phyloP scores from a whole-genome alignment of 2,888 invertebrate genomes.

The Meteorus cinctellus region DNA sequence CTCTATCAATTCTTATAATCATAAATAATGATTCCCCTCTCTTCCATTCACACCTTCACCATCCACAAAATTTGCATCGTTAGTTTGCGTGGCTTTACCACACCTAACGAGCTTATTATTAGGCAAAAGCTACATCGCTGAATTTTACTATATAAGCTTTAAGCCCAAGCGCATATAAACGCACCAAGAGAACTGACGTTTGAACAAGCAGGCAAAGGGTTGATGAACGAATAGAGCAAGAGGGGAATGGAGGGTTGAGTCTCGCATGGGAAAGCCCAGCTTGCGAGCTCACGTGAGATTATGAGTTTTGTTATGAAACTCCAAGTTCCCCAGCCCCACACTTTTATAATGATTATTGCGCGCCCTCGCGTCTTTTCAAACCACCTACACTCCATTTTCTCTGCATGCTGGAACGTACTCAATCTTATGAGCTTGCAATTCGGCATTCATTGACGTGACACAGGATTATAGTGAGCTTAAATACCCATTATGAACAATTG shows the following conservation, averaged over 20 bases:
- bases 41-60: neutral
- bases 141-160: constrained; percentile 63
- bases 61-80: constrained; percentile 20
- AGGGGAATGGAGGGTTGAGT: constrained; percentile 35
- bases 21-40: neutral
- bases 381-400: neutral
- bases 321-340: constrained; percentile 57
- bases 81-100: constrained; percentile 48
- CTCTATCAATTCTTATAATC: neutral
- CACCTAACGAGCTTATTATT: constrained; percentile 63
- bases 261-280: constrained; percentile 70
- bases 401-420: constrained; percentile 1
- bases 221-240: constrained; percentile 17
- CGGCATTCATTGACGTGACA: neutral
- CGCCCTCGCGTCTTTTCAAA: constrained; percentile 44
- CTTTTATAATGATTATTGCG: constrained; percentile 68
- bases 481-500: constrained; percentile 15
- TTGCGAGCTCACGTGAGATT: constrained; percentile 70
- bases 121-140: constrained; percentile 59
- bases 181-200: constrained; percentile 49
- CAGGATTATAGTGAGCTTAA: constrained; percentile 16
- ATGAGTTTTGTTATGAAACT: constrained; percentile 71
- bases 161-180: constrained; percentile 47
- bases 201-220: constrained; percentile 35
- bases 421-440: constrained; percentile 27